Conservation (phyloP, 1,140 invertebrate genomes). For the Riptortus pedestris region DNA sequence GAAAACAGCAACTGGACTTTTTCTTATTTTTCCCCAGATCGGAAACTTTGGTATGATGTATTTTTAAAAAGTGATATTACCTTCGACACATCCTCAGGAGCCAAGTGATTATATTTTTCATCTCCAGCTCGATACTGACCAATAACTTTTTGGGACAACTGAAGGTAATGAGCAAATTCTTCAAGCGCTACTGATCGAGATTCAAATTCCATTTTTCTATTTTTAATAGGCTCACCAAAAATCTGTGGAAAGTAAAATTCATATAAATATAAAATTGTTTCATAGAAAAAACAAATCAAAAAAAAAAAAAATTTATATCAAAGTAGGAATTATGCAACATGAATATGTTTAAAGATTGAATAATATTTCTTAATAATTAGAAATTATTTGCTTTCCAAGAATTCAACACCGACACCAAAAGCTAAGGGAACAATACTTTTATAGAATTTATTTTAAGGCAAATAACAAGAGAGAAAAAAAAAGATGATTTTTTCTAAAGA, state of each 20-base stretch:
- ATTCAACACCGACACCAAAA: no score
- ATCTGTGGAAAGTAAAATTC: conserved; percentile 45
- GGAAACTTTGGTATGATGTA: no score
- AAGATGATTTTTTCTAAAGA: no score
- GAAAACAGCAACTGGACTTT: no score
- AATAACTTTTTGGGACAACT: conserved; percentile 61
- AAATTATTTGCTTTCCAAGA: no score
- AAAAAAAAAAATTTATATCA: neutral
- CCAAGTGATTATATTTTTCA: conserved; percentile 72
- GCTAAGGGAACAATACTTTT: no score
- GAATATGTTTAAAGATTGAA: no score
- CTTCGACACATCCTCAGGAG: conserved; percentile 55
- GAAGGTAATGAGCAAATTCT: conserved; percentile 59
- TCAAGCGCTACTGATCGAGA: conserved; percentile 63
- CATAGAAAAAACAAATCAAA: conserved; percentile 12
- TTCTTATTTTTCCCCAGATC: no score
- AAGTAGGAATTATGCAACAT: neutral
- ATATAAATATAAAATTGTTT: conserved; percentile 16
- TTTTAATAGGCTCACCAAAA: conserved; percentile 75
- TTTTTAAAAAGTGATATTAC: no score
- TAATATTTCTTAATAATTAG: no score
- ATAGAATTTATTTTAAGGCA: no score
- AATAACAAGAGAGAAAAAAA: no score
- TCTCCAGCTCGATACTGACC: conserved; percentile 55
- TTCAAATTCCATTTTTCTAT: conserved; percentile 65